Percentiles rank a stretch among this genome's conserved stretches.
phyloP scores from a whole-genome alignment of 2,113 vertebrate genomes.

The Oophaga pumilio region DNA sequence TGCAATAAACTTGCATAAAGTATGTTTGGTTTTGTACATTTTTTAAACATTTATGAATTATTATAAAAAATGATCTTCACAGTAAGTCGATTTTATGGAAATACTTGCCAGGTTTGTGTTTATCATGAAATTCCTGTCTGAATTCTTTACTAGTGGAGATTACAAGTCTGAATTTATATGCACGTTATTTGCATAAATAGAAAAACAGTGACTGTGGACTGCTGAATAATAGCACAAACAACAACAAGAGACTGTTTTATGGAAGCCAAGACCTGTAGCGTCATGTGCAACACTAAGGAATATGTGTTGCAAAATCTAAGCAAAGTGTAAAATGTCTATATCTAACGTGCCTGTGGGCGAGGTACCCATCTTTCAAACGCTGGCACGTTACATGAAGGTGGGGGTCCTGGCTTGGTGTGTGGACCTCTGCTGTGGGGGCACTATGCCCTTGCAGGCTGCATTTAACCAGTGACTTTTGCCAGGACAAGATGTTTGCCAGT shows the following conservation, averaged over 20 bases:
- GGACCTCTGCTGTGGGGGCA: no score
- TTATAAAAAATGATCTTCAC: conserved; percentile 1
- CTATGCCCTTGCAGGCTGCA: no score
- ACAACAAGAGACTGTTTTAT: background rate
- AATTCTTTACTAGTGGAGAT: conserved; percentile 19
- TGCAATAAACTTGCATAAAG: no score
- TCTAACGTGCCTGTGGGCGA: no score
- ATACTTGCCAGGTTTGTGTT: conserved; percentile 29
- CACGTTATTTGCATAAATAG: conserved; percentile 17
- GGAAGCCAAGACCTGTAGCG: background rate
- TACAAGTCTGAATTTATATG: conserved; percentile 20
- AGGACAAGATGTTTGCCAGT: no score
- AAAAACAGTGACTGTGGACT: conserved; percentile 8
- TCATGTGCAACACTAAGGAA: no score
- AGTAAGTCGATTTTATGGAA: background rate
- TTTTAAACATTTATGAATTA: background rate
- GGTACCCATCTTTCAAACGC: no score
- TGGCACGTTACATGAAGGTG: no score
- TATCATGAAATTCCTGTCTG: conserved; percentile 28
- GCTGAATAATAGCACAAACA: conserved; percentile 3
- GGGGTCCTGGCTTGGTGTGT: no score
- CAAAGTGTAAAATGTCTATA: no score
- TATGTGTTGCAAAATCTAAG: no score
- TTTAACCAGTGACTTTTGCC: no score
- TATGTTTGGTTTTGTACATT: background rate